Evolutionary conservation across 2,113 vertebrate species (phyloP).

Genomic region (Xerus inauris): DNA sequence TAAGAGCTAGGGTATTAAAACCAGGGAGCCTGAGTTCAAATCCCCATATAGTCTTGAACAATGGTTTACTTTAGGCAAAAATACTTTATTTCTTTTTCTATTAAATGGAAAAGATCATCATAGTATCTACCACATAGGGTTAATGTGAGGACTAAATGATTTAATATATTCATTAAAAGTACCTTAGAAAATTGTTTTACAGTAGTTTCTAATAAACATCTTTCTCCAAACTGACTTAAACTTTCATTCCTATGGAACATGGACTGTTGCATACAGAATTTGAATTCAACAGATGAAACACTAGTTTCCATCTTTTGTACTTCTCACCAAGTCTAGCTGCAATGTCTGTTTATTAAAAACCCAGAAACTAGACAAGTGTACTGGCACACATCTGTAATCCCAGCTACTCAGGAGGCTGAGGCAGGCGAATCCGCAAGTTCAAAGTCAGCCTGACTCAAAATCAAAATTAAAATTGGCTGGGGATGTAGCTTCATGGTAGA

Average conservation of each 20-base stretch:
- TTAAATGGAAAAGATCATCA: conserved; percentile 37
- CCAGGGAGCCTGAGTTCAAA: neutral
- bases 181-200: neutral
- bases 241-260: neutral
- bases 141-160: neutral
- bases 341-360: neutral
- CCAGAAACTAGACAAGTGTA: neutral
- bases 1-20: neutral
- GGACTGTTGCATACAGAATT: neutral
- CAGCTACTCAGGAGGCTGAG: too few relatives aligned
- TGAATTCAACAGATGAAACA: neutral
- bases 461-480: too few relatives aligned
- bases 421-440: too few relatives aligned
- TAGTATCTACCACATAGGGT: neutral
- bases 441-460: too few relatives aligned
- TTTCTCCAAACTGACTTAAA: neutral
- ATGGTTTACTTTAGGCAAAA: conserved; percentile 8
- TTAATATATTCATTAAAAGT: conserved; percentile 2
- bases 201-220: neutral
- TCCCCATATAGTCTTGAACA: neutral
- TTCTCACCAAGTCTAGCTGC: neutral
- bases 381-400: too few relatives aligned
- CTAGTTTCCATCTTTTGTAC: neutral
- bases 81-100: neutral
- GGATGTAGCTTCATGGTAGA: too few relatives aligned